Evolutionary conservation across 1,140 invertebrate species (phyloP).

Genomic region (Colletes gigas): DNA sequence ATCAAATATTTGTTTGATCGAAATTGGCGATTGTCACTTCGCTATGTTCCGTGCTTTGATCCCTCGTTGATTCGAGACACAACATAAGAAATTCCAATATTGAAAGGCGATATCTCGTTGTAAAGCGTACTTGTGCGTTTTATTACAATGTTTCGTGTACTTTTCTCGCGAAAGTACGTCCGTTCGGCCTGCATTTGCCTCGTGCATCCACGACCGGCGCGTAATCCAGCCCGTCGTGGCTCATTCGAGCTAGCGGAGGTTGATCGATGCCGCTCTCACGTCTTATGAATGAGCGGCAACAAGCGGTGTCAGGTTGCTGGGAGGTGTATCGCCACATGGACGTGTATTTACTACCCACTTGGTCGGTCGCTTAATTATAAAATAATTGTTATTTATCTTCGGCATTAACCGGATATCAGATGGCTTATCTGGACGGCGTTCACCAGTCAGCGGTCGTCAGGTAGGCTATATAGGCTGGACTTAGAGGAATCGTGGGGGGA

Average conservation of each 20-base stretch:
- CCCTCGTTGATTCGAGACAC: too few relatives aligned
- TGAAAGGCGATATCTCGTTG: too few relatives aligned
- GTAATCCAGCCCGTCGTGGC: constrained; percentile 7
- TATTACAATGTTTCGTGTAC: too few relatives aligned
- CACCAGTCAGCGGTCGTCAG: constrained; percentile 26
- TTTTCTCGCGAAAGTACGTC: too few relatives aligned
- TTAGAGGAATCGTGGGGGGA: constrained; percentile 10
- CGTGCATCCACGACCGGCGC: neutral
- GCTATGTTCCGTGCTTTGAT: too few relatives aligned
- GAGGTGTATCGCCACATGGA: constrained; percentile 44
- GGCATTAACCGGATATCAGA: constrained; percentile 65
- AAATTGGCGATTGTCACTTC: too few relatives aligned
- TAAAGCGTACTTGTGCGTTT: too few relatives aligned
- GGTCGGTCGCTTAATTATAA: constrained; percentile 71
- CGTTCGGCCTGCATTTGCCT: too few relatives aligned
- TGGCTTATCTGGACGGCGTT: constrained; percentile 55
- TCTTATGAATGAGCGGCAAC: constrained; percentile 69
- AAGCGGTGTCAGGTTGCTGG: constrained; percentile 66
- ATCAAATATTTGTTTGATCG: too few relatives aligned
- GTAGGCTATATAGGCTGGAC: constrained; percentile 3
- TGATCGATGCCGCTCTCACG: constrained; percentile 70
- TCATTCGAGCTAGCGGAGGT: constrained; percentile 45
- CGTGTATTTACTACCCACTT: constrained; percentile 63
- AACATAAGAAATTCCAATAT: too few relatives aligned
- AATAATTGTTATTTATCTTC: constrained; percentile 75